Conservation (phyloP, 2,113 vertebrate genomes). For the Chrysemys picta region DNA sequence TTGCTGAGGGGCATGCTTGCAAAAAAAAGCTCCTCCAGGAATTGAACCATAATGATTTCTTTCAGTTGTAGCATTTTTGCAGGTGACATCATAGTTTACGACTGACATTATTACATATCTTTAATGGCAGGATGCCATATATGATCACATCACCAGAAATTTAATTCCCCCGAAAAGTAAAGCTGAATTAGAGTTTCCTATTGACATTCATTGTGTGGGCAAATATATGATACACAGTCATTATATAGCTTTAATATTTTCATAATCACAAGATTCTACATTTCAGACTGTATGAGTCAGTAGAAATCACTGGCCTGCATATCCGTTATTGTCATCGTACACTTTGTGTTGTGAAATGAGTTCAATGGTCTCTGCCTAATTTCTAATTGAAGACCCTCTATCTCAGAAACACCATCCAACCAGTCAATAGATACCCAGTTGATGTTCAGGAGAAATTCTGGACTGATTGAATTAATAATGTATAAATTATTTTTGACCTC, state of each 20-base stretch:
- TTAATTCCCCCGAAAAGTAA: not conserved
- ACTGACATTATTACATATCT: constrained; percentile 18
- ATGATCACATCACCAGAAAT: not conserved
- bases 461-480: not conserved
- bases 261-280: not conserved
- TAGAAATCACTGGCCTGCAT: not conserved
- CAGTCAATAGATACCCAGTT: not conserved
- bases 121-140: not conserved
- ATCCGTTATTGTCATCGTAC: not conserved
- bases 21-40: constrained; percentile 5
- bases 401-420: not conserved
- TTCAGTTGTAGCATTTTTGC: constrained; percentile 6
- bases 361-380: not conserved
- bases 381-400: not conserved
- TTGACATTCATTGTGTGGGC: not conserved
- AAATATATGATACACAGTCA: not conserved
- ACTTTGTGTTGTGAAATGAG: not conserved
- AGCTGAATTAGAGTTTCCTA: constrained; percentile 26
- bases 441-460: not conserved
- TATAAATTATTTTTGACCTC: fast-evolving
- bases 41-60: not conserved
- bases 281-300: not conserved
- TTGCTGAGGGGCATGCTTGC: not conserved
- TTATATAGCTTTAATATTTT: not conserved
- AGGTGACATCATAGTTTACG: not conserved